These are phyloP conservation scores for Drosophila fuyamai DNA, from an alignment of 1,140 invertebrate genomes.

Conservation along the genomic window DNA sequence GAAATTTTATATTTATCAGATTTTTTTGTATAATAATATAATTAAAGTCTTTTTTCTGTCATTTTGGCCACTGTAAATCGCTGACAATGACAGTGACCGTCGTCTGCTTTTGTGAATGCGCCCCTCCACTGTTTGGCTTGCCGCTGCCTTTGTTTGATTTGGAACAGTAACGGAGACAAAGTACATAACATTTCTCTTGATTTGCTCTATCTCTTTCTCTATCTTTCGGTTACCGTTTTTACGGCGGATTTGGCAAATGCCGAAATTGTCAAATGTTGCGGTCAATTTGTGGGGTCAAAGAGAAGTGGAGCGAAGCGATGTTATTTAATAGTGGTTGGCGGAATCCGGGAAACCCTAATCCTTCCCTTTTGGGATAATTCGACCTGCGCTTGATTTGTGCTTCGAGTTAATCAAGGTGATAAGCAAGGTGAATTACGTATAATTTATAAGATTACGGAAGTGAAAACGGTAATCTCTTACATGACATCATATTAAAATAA, in stretches of 20 bases:
- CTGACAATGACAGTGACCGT: constrained; percentile 36
- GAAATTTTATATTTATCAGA: not conserved
- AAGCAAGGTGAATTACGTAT: too few species aligned
- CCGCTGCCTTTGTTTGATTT: constrained; percentile 61
- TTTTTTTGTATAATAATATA: not conserved
- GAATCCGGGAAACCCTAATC: not conserved
- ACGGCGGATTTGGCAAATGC: constrained; percentile 52
- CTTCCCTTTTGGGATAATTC: not conserved
- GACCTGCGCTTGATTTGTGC: not conserved
- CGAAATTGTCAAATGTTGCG: constrained; percentile 71
- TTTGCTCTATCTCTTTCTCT: constrained; percentile 43
- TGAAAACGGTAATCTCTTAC: not conserved
- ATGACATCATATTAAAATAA: too few species aligned
- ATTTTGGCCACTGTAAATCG: constrained; percentile 16
- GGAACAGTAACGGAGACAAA: constrained; percentile 73
- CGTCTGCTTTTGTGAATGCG: constrained; percentile 22
- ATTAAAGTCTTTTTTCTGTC: not conserved
- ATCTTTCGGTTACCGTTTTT: constrained; percentile 27
- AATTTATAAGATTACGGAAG: not conserved
- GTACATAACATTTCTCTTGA: constrained; percentile 80
- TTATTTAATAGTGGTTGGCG: constrained; percentile 10
- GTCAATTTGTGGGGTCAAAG: constrained; percentile 67
- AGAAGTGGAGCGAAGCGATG: constrained; percentile 19
- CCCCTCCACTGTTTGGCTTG: constrained; percentile 11
- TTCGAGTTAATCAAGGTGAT: not conserved